Evolutionary conservation across 2,113 vertebrate genomes (phyloP).

Genomic region (Podarcis muralis): DNA sequence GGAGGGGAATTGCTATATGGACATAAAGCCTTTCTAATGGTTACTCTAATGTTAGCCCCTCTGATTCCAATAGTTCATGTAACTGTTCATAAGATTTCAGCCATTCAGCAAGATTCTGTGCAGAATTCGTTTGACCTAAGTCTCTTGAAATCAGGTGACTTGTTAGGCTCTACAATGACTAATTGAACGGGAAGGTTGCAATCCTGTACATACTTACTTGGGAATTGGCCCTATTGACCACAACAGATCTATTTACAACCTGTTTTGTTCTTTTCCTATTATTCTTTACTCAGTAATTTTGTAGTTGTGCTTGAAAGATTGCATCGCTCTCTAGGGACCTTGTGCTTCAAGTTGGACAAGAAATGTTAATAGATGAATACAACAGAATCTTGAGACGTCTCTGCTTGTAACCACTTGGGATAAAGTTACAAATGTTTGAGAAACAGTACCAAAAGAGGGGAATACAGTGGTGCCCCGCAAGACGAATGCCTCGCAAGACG

Average conservation of each 20-base stretch:
- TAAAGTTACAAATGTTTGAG: not conserved
- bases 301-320: not conserved
- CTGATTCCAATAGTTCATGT: not conserved
- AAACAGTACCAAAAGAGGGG: not conserved
- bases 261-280: not conserved
- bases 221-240: no score
- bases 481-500: no score
- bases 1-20: not conserved
- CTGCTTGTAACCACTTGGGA: not conserved
- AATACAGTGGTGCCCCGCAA: no score
- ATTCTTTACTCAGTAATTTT: not conserved
- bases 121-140: not conserved
- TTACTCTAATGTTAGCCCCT: not conserved
- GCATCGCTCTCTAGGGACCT: not conserved
- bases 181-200: not conserved
- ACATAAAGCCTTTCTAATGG: not conserved
- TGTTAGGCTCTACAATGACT: not conserved
- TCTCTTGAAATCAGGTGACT: not conserved
- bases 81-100: not conserved
- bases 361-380: not conserved
- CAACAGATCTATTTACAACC: not conserved
- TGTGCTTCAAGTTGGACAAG: not conserved
- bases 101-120: not conserved
- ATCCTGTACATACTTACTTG: not conserved
- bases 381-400: not conserved